Conservation (phyloP, 1,140 invertebrate species). For the Drosophila auraria region DNA sequence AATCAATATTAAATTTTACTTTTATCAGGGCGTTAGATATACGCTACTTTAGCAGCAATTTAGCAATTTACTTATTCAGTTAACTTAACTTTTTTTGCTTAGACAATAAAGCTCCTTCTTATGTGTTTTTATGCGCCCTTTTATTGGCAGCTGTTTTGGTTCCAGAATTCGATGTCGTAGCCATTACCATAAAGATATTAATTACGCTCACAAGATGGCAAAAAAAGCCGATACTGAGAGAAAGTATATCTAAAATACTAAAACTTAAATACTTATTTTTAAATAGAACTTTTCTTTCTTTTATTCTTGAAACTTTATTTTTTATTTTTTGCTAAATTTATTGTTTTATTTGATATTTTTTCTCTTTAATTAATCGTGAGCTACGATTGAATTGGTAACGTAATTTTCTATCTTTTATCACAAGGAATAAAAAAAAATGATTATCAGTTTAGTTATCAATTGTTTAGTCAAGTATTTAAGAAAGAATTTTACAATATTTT, state of each 20-base stretch:
- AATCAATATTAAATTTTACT: conserved; percentile 9
- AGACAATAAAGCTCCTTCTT: not conserved
- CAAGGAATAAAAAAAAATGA: too few species aligned
- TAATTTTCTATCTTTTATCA: too few species aligned
- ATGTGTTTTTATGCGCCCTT: conserved; percentile 12
- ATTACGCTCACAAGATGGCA: conserved; percentile 22
- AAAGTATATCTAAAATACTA: not conserved
- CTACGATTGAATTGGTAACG: too few species aligned
- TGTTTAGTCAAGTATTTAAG: too few species aligned
- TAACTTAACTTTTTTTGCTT: not conserved
- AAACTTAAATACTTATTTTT: too few species aligned
- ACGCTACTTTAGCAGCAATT: not conserved
- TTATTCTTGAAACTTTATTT: too few species aligned
- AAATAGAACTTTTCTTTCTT: too few species aligned
- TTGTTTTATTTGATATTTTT: too few species aligned
- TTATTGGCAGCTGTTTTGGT: conserved; percentile 35
- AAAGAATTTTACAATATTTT: not conserved
- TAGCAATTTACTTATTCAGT: too few species aligned
- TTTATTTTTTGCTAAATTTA: too few species aligned
- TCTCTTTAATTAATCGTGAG: too few species aligned
- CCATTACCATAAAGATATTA: conserved; percentile 59
- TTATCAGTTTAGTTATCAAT: too few species aligned
- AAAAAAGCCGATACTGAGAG: not conserved
- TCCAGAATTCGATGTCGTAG: conserved; percentile 1
- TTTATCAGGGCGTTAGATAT: not conserved